phyloP scores from a whole-genome alignment of 2,113 vertebrate genomes.

The Thinocorus orbignyianus region DNA sequence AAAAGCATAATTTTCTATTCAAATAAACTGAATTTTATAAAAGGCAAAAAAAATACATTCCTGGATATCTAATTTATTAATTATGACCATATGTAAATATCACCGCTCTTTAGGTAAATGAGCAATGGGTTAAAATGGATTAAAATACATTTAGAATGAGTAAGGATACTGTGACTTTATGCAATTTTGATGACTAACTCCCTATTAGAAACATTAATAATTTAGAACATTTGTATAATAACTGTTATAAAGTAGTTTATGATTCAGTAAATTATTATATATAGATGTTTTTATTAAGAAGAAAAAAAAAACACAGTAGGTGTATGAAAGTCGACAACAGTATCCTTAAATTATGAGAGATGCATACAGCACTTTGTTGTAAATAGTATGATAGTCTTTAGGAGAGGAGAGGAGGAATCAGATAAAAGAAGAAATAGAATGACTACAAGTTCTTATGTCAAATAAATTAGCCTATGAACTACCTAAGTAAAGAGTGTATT shows the following conservation, averaged over 20 bases:
- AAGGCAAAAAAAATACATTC: neutral
- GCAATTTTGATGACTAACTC: neutral
- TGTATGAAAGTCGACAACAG: neutral
- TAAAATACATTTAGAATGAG: neutral
- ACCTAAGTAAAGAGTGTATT: neutral
- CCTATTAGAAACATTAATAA: neutral
- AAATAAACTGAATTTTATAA: neutral
- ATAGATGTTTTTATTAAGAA: neutral
- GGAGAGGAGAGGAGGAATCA: neutral
- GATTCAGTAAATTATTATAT: neutral
- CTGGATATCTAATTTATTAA: neutral
- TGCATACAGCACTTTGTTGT: neutral
- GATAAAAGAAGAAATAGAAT: neutral
- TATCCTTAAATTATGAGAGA: neutral
- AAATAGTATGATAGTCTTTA: neutral
- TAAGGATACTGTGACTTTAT: neutral
- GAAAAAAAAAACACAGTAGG: accelerated
- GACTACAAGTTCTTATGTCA: neutral
- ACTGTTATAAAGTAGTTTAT: neutral
- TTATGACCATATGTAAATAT: neutral
- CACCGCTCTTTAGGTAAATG: neutral
- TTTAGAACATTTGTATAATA: neutral
- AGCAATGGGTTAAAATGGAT: neutral
- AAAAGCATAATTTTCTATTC: neutral
- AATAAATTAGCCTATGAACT: neutral